phyloP scores from a whole-genome alignment of 2,797 vertebrate species.

The Siniperca obscura region DNA sequence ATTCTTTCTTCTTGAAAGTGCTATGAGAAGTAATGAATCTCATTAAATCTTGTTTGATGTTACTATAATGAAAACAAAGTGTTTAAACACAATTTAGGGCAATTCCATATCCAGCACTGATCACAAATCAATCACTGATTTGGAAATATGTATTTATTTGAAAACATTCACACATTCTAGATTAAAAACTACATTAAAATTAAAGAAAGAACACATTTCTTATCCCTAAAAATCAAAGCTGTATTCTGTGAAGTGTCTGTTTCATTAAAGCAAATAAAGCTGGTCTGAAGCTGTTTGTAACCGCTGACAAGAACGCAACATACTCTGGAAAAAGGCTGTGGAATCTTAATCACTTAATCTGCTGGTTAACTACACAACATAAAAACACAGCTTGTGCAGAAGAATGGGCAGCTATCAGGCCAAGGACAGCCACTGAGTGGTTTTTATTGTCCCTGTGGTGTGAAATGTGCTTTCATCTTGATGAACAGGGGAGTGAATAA shows the following conservation, averaged over 20 bases:
- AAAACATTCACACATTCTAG: not conserved
- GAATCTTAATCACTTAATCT: conserved; percentile 82
- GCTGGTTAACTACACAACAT: conserved; percentile 65
- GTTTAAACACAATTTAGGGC: not conserved
- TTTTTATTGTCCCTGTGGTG: conserved; percentile 58
- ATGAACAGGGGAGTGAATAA: conserved; percentile 53
- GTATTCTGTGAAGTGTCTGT: not conserved
- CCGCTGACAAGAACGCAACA: conserved; percentile 42
- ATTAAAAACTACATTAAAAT: not conserved
- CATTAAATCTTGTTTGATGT: not conserved
- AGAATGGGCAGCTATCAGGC: conserved; percentile 40
- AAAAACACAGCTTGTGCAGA: conserved; percentile 52
- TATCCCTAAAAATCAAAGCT: not conserved
- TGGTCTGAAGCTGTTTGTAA: conserved; percentile 23
- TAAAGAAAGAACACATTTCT: not conserved
- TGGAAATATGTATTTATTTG: not conserved
- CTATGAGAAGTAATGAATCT: not conserved
- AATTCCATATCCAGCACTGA: not conserved
- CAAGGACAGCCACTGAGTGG: conserved; percentile 23
- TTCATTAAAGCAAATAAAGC: conserved; percentile 19
- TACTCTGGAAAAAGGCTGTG: conserved; percentile 36
- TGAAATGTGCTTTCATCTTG: conserved; percentile 69
- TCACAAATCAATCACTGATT: not conserved
- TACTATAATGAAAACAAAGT: not conserved
- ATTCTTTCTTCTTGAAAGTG: not conserved